Percentiles rank a stretch among this genome's conserved stretches.
Conservation (phyloP, 2,797 vertebrate species). For the Alexandromys oeconomus region DNA sequence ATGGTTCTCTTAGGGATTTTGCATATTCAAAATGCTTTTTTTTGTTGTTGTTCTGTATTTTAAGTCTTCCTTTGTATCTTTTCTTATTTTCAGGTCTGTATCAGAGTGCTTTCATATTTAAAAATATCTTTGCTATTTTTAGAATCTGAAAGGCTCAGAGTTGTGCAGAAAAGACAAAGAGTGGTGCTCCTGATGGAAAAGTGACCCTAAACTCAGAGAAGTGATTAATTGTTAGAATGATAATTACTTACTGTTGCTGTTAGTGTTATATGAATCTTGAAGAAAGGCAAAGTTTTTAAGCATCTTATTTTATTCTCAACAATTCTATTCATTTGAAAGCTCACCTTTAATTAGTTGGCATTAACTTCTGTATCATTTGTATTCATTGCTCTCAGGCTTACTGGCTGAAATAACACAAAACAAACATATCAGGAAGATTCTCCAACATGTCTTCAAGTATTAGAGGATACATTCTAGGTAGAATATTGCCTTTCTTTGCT, state of each 20-base stretch:
- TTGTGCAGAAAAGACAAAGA: neutral
- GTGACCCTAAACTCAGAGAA: neutral
- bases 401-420: constrained; percentile 34
- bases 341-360: constrained; percentile 62
- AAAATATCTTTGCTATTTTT: constrained; percentile 37
- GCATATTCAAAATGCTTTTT: constrained; percentile 5
- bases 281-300: constrained; percentile 23
- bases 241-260: neutral
- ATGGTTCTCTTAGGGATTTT: neutral
- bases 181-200: neutral
- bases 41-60: neutral
- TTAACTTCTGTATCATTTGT: constrained; percentile 28
- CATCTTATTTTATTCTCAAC: neutral
- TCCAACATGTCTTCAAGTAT: constrained; percentile 24
- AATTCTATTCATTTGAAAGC: constrained; percentile 35
- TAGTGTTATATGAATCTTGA: constrained; percentile 18
- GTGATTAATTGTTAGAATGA: constrained; percentile 16
- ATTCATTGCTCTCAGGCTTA: constrained; percentile 24
- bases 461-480: constrained; percentile 37
- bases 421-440: constrained; percentile 1
- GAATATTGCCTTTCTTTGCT: constrained; percentile 1
- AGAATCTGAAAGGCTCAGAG: neutral
- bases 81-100: constrained; percentile 44
- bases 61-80: neutral
- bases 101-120: neutral